phyloP scores from a whole-genome alignment of 1,140 invertebrate genomes.

The Bradysia coprophila region DNA sequence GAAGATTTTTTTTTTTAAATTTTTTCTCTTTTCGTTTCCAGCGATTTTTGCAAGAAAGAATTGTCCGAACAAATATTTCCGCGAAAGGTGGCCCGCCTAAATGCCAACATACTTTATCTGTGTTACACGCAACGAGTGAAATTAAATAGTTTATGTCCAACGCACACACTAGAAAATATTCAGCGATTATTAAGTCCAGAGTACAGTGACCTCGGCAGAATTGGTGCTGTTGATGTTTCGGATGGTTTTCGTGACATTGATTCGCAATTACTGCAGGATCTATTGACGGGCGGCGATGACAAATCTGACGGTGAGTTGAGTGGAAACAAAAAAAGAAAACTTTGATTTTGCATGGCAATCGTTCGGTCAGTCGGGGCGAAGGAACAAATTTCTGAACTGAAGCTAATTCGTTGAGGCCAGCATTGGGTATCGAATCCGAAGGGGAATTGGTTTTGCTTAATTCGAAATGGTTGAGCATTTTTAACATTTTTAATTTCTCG shows the following conservation, averaged over 20 bases:
- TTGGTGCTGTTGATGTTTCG: conserved; percentile 13
- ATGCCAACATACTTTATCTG: conserved; percentile 64
- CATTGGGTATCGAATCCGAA: too few relatives aligned
- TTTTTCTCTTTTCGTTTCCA: conserved; percentile 22
- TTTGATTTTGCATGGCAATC: neutral
- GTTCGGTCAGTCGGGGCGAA: too few relatives aligned
- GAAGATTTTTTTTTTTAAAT: neutral
- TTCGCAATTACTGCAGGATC: conserved; percentile 32
- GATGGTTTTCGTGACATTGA: conserved; percentile 30
- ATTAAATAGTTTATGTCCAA: conserved; percentile 37
- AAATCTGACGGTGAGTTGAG: conserved; percentile 33
- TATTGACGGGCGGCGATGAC: conserved; percentile 41
- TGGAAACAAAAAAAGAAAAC: neutral
- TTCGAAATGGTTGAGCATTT: too few relatives aligned
- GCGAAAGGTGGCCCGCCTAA: conserved; percentile 53
- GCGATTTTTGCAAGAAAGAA: conserved; percentile 54
- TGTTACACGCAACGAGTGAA: conserved; percentile 63
- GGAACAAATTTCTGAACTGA: too few relatives aligned
- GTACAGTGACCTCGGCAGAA: conserved; percentile 43
- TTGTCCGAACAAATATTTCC: conserved; percentile 51
- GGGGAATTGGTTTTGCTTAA: too few relatives aligned
- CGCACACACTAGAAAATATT: conserved; percentile 54
- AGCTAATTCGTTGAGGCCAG: too few relatives aligned
- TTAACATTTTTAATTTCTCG: too few relatives aligned
- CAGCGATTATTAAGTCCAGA: conserved; percentile 45